Base-by-base conservation (phyloP, 2,888 invertebrate genomes). In the Drosophila nigritarsus region DNA sequence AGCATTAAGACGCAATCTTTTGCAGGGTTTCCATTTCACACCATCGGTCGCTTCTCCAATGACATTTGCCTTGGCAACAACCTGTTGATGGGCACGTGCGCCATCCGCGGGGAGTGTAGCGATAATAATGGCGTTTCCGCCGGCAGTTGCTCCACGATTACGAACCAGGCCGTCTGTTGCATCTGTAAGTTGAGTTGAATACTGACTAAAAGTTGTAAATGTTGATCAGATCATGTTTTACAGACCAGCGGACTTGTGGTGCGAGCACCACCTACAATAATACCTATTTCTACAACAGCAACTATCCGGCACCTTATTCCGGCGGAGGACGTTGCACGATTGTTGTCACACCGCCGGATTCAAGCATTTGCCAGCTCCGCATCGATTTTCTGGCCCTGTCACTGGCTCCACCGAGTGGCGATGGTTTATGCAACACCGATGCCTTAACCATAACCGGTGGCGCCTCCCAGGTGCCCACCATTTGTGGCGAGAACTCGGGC, bases 401-500 rank as follows among this genome's bases (percentile, higher is more conserved):
- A 54, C 91, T 97, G 30, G 94, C 96, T 0, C 96, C 96, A 78
- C 97, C 97, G 0, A 94, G 95, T 78, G 95, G 96, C 0, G 91
- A 96, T 91, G 97, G 97, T 2, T 93, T 94, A 58, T 97, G 97
- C 88, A 91, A 93, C 18, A 95, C 94, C 0, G 97, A 98, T 91
- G 95, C 95, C 5, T 93, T 98, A 72, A 94, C 95, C 5, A 94
- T 97, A 32, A 94, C 95, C 0, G 96, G 96, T 0, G 95, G 96
- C 1, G 95, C 95, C 65, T 95, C 96, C 0, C 92, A 94, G 8
- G 95, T 96, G 6, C 96, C 96, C 0, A 91, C 94, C 1, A 94
- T 98, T 69, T 98, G 97, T 90, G 97, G 97, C 0, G 96, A 96
- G 90, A 96, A 97, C 92, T 95, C 95, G 1, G 97, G 97, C 0